phyloP scores from a whole-genome alignment of 1,140 invertebrate species.

The Ericerus pela region DNA sequence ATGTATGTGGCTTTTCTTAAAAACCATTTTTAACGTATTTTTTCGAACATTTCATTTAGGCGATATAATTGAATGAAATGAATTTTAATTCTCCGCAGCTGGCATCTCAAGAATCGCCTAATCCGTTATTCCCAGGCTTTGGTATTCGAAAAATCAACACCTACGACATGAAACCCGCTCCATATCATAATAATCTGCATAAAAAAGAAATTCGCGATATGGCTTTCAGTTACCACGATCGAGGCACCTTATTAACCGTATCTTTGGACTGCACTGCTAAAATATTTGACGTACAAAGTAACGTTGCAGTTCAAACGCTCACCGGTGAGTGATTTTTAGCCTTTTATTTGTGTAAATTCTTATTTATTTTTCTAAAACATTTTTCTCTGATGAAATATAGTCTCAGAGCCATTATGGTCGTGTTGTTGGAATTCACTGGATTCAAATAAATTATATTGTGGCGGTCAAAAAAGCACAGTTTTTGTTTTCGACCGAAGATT shows the following conservation, averaged over 20 bases:
- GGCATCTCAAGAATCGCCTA: slow-evolving; percentile 15
- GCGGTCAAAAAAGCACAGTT: neutral
- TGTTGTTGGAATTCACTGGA: neutral
- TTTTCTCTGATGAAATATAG: too few relatives aligned
- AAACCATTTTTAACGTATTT: too few relatives aligned
- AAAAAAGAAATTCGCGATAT: slow-evolving; percentile 57
- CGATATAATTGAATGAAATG: too few relatives aligned
- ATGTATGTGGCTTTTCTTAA: too few relatives aligned
- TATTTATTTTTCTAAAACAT: slow-evolving; percentile 16
- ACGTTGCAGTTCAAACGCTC: slow-evolving; percentile 34
- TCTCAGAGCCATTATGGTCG: neutral
- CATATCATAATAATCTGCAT: slow-evolving; percentile 37
- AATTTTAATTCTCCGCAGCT: too few relatives aligned
- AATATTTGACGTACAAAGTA: slow-evolving; percentile 43
- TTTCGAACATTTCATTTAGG: too few relatives aligned
- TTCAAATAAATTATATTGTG: neutral
- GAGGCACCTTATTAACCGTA: slow-evolving; percentile 55
- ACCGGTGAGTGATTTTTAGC: slow-evolving; percentile 32
- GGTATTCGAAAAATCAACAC: slow-evolving; percentile 62
- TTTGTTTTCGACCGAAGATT: neutral
- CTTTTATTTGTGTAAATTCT: too few relatives aligned
- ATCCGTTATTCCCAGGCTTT: slow-evolving; percentile 53
- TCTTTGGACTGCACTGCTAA: slow-evolving; percentile 61
- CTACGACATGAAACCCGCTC: slow-evolving; percentile 33
- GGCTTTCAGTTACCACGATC: slow-evolving; percentile 46